Evolutionary conservation across 2,888 invertebrate species (phyloP).

Genomic region (Cataglyphis altisquamis): DNA sequence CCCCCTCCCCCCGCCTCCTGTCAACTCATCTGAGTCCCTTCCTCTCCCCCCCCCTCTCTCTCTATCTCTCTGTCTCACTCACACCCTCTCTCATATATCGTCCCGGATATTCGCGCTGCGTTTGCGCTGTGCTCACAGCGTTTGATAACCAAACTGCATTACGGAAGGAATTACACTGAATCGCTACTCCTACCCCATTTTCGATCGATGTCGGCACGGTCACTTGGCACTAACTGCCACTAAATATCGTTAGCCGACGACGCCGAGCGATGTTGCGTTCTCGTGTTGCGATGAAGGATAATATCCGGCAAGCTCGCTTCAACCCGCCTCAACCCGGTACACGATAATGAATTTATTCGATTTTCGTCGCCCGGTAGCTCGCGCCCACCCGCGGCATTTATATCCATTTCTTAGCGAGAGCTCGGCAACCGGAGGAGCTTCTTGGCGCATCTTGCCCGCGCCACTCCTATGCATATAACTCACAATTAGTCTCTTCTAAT

Average conservation of each 20-base stretch:
- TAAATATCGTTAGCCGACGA: constrained; percentile 51
- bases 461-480: constrained; percentile 74
- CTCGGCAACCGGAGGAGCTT: constrained; percentile 59
- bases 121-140: constrained; percentile 39
- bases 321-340: background rate
- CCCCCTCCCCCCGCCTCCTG: background rate
- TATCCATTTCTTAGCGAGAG: constrained; percentile 41
- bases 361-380: constrained; percentile 24
- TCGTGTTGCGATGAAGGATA: constrained; percentile 50
- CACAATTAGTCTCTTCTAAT: constrained; percentile 77
- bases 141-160: constrained; percentile 52
- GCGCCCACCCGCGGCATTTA: constrained; percentile 28
- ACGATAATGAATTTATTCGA: constrained; percentile 55
- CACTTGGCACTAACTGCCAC: constrained; percentile 56
- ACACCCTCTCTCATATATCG: background rate
- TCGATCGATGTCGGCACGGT: constrained; percentile 58
- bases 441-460: constrained; percentile 60
- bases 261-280: constrained; percentile 43
- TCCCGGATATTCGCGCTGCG: constrained; percentile 34
- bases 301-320: constrained; percentile 49
- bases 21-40: background rate
- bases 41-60: background rate
- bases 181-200: constrained; percentile 44
- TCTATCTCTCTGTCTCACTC: background rate
- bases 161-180: constrained; percentile 57